Evolutionary conservation across 2,888 invertebrate species (phyloP).

Genomic region (Oxycera nigricornis): DNA sequence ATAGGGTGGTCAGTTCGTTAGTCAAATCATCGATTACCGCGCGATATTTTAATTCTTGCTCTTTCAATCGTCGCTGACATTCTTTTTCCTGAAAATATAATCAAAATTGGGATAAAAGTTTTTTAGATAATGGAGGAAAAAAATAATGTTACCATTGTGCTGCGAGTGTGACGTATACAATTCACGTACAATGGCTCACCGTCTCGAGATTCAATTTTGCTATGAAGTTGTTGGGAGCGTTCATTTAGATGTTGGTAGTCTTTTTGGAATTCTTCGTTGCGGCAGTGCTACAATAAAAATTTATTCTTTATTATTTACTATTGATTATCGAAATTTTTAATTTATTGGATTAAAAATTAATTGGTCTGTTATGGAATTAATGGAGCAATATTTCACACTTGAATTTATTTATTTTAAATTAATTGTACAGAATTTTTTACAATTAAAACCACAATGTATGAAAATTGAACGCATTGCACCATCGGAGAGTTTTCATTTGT

Average conservation of each 20-base stretch:
- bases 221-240: background rate
- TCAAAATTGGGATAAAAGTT: background rate
- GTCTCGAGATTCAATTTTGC: constrained; percentile 1
- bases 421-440: too few relatives aligned
- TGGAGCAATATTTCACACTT: too few relatives aligned
- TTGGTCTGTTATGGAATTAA: too few relatives aligned
- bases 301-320: too few relatives aligned
- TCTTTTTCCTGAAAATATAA: constrained; percentile 21
- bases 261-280: background rate
- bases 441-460: too few relatives aligned
- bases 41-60: constrained; percentile 55
- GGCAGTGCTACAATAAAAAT: background rate
- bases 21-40: constrained; percentile 58
- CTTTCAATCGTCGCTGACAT: constrained; percentile 51
- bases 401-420: too few relatives aligned
- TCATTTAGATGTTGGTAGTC: constrained; percentile 13
- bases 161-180: background rate
- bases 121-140: background rate
- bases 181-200: constrained; percentile 15
- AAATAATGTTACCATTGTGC: constrained; percentile 9
- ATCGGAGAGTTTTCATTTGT: too few relatives aligned
- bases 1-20: constrained; percentile 56
- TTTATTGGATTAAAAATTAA: too few relatives aligned
- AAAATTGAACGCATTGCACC: too few relatives aligned
- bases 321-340: too few relatives aligned